A percentile compares a stretch with the other conserved stretches of the same genome.
These are phyloP conservation scores for Lasioglossum leucozonium DNA, from an alignment of 2,888 invertebrate genomes.

Conservation along the genomic window DNA sequence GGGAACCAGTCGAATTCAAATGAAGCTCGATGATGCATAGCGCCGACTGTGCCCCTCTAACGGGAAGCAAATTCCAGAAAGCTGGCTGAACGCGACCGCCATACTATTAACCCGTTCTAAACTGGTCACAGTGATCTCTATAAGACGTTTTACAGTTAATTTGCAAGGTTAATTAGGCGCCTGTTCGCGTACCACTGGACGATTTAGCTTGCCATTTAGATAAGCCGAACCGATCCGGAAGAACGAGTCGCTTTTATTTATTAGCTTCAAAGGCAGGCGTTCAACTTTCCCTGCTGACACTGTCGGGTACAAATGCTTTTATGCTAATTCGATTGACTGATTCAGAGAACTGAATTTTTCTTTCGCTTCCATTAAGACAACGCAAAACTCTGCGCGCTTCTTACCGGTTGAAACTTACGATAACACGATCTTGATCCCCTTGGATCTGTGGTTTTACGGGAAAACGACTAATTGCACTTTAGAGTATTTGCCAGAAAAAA, in stretches of 20 bases:
- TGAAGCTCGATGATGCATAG: constrained; percentile 17
- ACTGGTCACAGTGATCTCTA: constrained; percentile 1
- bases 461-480: too few relatives aligned
- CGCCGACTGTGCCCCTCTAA: constrained; percentile 59
- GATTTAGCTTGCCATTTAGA: background rate
- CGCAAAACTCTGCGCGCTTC: background rate
- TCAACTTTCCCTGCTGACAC: background rate
- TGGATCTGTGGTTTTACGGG: too few relatives aligned
- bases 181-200: background rate
- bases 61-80: constrained; percentile 74
- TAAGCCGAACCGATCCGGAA: background rate
- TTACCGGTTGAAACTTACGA: background rate
- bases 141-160: constrained; percentile 27
- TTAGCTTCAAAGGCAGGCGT: background rate
- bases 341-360: background rate
- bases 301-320: background rate
- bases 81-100: constrained; percentile 62
- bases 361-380: background rate
- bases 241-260: background rate
- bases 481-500: too few relatives aligned
- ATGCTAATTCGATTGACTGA: background rate
- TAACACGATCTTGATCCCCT: background rate
- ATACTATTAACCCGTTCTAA: constrained; percentile 36
- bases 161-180: constrained; percentile 20
- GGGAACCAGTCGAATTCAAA: constrained; percentile 57